phyloP scores from a whole-genome alignment of 2,888 invertebrate genomes.

The Suillia variegata region DNA sequence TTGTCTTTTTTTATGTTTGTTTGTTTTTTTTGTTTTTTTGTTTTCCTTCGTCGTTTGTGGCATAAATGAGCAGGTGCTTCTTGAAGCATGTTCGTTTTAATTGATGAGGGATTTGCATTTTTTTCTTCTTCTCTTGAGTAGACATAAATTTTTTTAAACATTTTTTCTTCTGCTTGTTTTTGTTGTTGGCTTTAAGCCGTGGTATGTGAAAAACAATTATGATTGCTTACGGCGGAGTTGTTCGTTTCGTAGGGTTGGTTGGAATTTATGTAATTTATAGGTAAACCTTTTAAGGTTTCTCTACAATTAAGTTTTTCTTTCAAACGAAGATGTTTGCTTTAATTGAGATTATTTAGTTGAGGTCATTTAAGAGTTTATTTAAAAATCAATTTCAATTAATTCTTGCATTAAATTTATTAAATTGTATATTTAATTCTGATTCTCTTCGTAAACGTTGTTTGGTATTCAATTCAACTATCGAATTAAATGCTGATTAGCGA shows the following conservation, averaged over 20 bases:
- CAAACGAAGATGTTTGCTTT: too few relatives aligned
- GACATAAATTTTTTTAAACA: slow-evolving; percentile 2
- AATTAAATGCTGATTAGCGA: too few relatives aligned
- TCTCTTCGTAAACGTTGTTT: too few relatives aligned
- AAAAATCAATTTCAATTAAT: too few relatives aligned
- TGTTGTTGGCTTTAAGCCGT: background rate
- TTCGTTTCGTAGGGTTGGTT: slow-evolving; percentile 25
- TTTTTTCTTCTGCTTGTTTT: slow-evolving; percentile 7
- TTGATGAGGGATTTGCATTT: slow-evolving; percentile 41
- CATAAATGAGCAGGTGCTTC: slow-evolving; percentile 38
- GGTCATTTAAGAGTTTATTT: too few relatives aligned
- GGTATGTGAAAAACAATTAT: slow-evolving; percentile 21
- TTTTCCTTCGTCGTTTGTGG: slow-evolving; percentile 5
- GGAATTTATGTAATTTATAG: too few relatives aligned
- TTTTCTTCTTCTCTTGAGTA: slow-evolving; percentile 14
- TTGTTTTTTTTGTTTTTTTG: slow-evolving; percentile 16
- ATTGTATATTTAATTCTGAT: too few relatives aligned
- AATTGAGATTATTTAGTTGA: too few relatives aligned
- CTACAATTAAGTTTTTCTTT: too few relatives aligned
- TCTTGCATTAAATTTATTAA: too few relatives aligned
- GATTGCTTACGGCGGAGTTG: slow-evolving; percentile 32
- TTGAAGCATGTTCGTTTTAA: slow-evolving; percentile 41
- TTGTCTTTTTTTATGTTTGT: slow-evolving; percentile 20
- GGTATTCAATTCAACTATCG: too few relatives aligned
- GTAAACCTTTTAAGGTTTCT: too few relatives aligned